A percentile compares a stretch with the other conserved stretches of the same genome.
phyloP scores from a whole-genome alignment of 2,113 vertebrate species.

The Hiodon alosoides region DNA sequence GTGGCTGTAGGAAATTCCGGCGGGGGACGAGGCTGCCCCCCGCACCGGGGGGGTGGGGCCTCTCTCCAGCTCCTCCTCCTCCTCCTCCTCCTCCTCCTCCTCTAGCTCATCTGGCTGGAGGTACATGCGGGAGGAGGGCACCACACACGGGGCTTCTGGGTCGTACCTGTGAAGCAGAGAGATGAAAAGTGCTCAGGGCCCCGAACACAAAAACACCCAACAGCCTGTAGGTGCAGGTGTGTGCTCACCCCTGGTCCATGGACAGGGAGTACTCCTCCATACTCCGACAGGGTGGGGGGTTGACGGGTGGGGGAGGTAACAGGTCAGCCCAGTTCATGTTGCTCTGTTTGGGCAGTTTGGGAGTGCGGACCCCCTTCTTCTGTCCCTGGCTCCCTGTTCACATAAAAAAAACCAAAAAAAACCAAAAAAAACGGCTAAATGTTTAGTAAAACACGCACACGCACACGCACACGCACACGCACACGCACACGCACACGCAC shows the following conservation, averaged over 20 bases:
- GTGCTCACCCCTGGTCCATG: conserved; percentile 81
- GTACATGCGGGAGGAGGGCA: conserved; percentile 92
- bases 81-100: conserved; percentile 64
- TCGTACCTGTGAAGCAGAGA: conserved; percentile 72
- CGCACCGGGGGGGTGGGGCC: conserved; percentile 90
- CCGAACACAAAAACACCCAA: background rate
- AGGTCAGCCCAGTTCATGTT: conserved; percentile 97
- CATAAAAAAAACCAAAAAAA: conserved; percentile 32
- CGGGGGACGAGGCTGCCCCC: conserved; percentile 91
- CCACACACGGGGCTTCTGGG: conserved; percentile 81
- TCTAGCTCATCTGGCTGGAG: conserved; percentile 92
- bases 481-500: background rate
- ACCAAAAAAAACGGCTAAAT: conserved; percentile 15
- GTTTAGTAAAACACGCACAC: background rate
- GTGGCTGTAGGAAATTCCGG: conserved; percentile 94
- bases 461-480: conserved; percentile 12
- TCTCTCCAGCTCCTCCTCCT: conserved; percentile 79
- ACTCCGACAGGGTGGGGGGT: conserved; percentile 81
- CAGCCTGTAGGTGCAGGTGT: conserved; percentile 15
- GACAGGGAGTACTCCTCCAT: conserved; percentile 81
- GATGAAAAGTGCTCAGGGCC: background rate
- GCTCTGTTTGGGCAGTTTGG: conserved; percentile 85
- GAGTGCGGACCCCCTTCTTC: conserved; percentile 84
- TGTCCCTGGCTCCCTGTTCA: conserved; percentile 91
- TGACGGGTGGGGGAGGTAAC: conserved; percentile 87